Percentiles rank a stretch among this genome's conserved stretches.
These are phyloP conservation scores for Mechanitis mazaeus DNA, from an alignment of 2,888 invertebrate genomes.

Conservation along the genomic window DNA sequence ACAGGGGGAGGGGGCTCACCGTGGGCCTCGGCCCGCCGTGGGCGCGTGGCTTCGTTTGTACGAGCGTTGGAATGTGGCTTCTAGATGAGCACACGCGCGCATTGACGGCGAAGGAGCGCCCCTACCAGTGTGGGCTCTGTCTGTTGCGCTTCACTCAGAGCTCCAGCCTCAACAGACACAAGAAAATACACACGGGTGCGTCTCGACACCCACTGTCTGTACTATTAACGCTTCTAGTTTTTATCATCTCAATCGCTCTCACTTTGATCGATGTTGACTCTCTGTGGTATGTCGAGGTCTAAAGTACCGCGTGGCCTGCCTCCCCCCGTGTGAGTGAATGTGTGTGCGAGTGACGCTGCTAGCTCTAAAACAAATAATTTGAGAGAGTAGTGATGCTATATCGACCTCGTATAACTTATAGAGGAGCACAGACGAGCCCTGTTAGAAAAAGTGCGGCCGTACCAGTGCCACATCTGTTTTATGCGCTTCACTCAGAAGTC, in stretches of 20 bases:
- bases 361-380: conserved; percentile 52
- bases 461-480: conserved; percentile 84
- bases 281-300: not conserved
- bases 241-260: not conserved
- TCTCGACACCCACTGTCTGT: conserved; percentile 38
- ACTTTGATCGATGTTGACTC: no score
- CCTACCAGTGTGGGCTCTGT: conserved; percentile 82
- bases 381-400: conserved; percentile 67
- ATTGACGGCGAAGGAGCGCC: conserved; percentile 75
- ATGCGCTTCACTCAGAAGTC: conserved; percentile 86
- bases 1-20: conserved; percentile 38
- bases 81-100: conserved; percentile 76
- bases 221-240: conserved; percentile 31
- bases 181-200: conserved; percentile 82
- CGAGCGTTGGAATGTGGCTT: conserved; percentile 59
- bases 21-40: conserved; percentile 38
- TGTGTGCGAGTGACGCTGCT: conserved; percentile 46
- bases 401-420: conserved; percentile 75
- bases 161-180: conserved; percentile 83
- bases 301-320: conserved; percentile 36
- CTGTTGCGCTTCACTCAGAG: conserved; percentile 84
- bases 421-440: conserved; percentile 78
- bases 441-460: conserved; percentile 80
- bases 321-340: conserved; percentile 73
- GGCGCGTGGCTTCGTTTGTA: conserved; percentile 34